phyloP scores from a whole-genome alignment of 2,113 vertebrate species.

The Syngnathus floridae region DNA sequence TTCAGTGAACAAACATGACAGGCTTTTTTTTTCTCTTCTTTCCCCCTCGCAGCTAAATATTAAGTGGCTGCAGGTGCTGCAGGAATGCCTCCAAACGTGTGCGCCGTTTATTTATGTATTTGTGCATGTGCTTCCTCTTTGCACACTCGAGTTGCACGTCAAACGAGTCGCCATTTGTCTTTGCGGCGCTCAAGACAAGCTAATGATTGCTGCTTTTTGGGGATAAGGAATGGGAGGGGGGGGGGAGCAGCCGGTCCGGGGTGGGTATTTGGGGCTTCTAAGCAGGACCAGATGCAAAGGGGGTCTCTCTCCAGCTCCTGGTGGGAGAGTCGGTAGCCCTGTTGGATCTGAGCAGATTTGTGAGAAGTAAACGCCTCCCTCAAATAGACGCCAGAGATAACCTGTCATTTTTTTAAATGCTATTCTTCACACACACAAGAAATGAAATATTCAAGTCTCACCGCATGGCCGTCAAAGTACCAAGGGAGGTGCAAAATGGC shows the following conservation, averaged over 20 bases:
- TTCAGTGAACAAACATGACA: conserved; percentile 76
- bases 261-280: conserved; percentile 17
- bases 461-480: background rate
- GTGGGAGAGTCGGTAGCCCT: conserved; percentile 39
- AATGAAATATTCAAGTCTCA: background rate
- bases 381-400: conserved; percentile 12
- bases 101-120: conserved; percentile 44
- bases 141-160: conserved; percentile 40
- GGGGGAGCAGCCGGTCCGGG: background rate
- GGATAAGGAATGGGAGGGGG: conserved; percentile 9
- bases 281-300: conserved; percentile 66
- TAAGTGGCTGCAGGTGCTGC: conserved; percentile 84
- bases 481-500: conserved; percentile 12
- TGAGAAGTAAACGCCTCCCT: background rate
- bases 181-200: conserved; percentile 28
- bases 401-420: background rate
- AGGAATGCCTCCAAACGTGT: conserved; percentile 74
- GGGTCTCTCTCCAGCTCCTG: conserved; percentile 34
- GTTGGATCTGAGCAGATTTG: conserved; percentile 33
- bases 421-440: background rate
- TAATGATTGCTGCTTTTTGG: conserved; percentile 42
- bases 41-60: conserved; percentile 65
- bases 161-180: conserved; percentile 40
- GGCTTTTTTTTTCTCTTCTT: conserved; percentile 59
- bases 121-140: conserved; percentile 46